Evolutionary conservation across 2,888 invertebrate genomes (phyloP), one percentile per base, ranked within the genome.

Genomic region (Agrypnus murinus): DNA sequence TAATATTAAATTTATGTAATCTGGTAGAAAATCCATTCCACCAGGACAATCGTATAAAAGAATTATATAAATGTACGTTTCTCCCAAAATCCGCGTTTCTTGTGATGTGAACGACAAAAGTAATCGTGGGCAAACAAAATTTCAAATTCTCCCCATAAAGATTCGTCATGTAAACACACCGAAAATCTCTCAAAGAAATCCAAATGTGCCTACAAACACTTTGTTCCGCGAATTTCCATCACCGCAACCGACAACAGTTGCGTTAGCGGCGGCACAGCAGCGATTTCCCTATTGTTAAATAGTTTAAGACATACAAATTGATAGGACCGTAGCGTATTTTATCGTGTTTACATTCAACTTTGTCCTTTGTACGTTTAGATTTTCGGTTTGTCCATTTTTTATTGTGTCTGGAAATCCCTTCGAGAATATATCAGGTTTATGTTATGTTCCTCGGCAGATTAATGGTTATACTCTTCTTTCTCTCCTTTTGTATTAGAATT

Each of bases 241-340:
- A 4, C 50, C 0, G 10, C 2, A 10, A 10, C n/a, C n/a, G n/a
- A n/a, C n/a, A n/a, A n/a, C n/a, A n/a, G n/a, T n/a, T n/a, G n/a
- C n/a, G n/a, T n/a, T n/a, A n/a, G n/a, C 57, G 9, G 7, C 50
- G 25, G 50, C 25, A 25, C 5, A 5, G 25, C 25, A 25, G 25
- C 25, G 25, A 5, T 2, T 25, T 25, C 50, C 15, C 63, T 31
- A 46, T 63, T 69, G 63, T 63, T 64, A 69, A 63, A 69, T 64
- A 46, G 63, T 69, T 58, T 69, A 69, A 63, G 63, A 58, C 63
- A 15, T 58, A 58, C 69, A 58, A 69, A 69, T 69, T 69, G 69
- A 69, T 69, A 57, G 69, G 48, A 40, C 48, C n/a, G n/a, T n/a
- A n/a, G 31, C 55, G 69, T 69, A 69, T 69, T 69, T 69, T 69